Evolutionary conservation across 2,113 vertebrate genomes (phyloP), one percentile per base, ranked within the genome.

Genomic region (Phoenicopterus ruber): DNA sequence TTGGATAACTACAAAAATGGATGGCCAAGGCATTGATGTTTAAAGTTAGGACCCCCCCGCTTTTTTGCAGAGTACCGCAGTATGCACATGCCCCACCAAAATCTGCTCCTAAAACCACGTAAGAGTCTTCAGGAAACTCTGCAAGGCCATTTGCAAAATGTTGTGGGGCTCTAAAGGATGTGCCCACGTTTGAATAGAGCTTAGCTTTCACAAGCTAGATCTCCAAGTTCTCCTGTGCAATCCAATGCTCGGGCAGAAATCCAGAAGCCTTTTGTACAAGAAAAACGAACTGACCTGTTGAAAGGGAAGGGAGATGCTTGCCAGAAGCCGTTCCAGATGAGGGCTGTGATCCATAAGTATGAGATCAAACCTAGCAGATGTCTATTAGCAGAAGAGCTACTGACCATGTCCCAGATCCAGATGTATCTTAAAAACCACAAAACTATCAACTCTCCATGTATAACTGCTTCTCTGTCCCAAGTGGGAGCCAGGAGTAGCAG

Each of bases 91-190:
- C 22, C 40, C 29, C 46, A 31, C 32, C 50, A 40, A 73, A 73
- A 8, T 13, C 22, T 29, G 7, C 17, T 73, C 34, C 13, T 44
- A 25, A 63, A 82, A 7, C 31, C 31, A 7, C 0, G 0, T 24
- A 10, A 34, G 15, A 38, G 10, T 63, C 71, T 74, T 63, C 18
- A 71, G 50, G 16, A 61, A 66, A 21, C 46, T 36, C 71, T 42
- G n/a, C 17, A 16, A 80, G 50, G 36, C 34, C 17, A 20, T 62
- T 90, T 90, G 36, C 36, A 80, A 34, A 72, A 46, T 34, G 8
- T 29, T 44, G 6, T 25, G 17, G 15, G 46, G 7, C 40, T 86
- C 28, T 58, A 6, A 47, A 72, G 76, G 10, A 11, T 25, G 20
- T 67, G 26, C 12, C 47, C 13, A 0, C 29, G 8, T 67, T 25